Evolutionary conservation across 1,140 invertebrate genomes (phyloP).

Genomic region (Drosophila ercepeae): DNA sequence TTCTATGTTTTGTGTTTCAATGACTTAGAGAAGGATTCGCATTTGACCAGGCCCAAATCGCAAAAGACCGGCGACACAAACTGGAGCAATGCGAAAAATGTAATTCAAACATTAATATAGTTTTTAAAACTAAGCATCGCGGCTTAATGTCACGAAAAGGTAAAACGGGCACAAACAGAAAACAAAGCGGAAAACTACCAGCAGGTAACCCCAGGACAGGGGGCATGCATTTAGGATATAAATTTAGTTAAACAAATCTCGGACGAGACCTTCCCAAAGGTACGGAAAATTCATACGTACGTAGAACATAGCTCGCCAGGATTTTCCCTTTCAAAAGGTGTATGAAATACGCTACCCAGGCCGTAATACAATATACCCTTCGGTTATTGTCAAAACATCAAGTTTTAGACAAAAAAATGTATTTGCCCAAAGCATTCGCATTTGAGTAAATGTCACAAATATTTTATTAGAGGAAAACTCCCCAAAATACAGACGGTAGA

Average conservation of each 20-base stretch:
- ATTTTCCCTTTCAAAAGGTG: conserved; percentile 14
- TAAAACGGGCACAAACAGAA: neutral
- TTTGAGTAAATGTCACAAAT: neutral
- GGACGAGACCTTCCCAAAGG: conserved; percentile 57
- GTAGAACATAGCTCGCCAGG: conserved; percentile 19
- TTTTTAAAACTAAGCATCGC: conserved; percentile 70
- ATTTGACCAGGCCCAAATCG: conserved; percentile 47
- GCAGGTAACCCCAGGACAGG: conserved; percentile 23
- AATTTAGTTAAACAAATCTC: conserved; percentile 73
- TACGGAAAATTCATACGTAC: conserved; percentile 11
- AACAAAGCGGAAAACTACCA: conserved; percentile 27
- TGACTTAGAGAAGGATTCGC: too few species aligned
- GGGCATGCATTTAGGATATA: conserved; percentile 70
- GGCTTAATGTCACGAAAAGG: conserved; percentile 56
- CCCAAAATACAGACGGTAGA: conserved; percentile 17
- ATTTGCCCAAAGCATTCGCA: too few species aligned
- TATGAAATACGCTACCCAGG: conserved; percentile 16
- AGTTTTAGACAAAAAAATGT: too few species aligned
- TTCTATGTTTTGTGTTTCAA: too few species aligned
- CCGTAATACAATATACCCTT: too few species aligned
- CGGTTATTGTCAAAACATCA: neutral
- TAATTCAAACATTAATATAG: conserved; percentile 68
- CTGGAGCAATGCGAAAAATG: conserved; percentile 26
- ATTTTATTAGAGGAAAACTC: neutral
- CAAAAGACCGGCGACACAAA: conserved; percentile 41